Percentiles rank a stretch among this genome's conserved stretches.
phyloP scores from a whole-genome alignment of 2,888 invertebrate genomes.

The Torymus tubicola region DNA sequence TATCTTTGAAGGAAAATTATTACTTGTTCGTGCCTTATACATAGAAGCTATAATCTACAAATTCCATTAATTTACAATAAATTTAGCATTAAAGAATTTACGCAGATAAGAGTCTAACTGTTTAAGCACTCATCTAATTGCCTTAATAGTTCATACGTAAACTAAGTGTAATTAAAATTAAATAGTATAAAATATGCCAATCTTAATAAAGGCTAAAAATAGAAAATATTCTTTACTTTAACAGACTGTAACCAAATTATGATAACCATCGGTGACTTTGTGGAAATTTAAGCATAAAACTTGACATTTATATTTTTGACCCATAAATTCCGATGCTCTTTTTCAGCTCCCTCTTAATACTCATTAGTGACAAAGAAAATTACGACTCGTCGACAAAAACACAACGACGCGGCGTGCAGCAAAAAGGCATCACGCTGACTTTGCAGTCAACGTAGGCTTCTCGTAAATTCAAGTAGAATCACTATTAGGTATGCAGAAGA shows the following conservation, averaged over 20 bases:
- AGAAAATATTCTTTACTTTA: too few species aligned
- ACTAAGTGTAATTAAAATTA: too few species aligned
- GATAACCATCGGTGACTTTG: background rate
- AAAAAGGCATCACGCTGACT: background rate
- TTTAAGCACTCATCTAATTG: too few species aligned
- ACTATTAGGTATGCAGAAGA: background rate
- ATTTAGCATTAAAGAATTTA: too few species aligned
- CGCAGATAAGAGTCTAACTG: too few species aligned
- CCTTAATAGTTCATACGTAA: too few species aligned
- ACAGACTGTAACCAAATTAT: background rate
- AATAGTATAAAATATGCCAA: too few species aligned
- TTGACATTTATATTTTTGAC: slow-evolving; percentile 31
- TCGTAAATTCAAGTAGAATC: slow-evolving; percentile 20
- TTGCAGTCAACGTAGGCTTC: background rate
- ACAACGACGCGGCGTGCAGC: background rate
- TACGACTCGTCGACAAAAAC: slow-evolving; percentile 19
- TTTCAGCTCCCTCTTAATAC: slow-evolving; percentile 3
- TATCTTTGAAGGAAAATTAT: too few species aligned
- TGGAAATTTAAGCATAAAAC: slow-evolving; percentile 9
- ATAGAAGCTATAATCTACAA: too few species aligned
- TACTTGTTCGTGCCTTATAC: too few species aligned
- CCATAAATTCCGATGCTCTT: slow-evolving; percentile 24
- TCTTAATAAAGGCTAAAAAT: too few species aligned
- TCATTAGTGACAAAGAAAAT: slow-evolving; percentile 43
- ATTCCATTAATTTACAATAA: too few species aligned